phyloP scores from a whole-genome alignment of 2,113 vertebrate genomes.

The Nipponia nippon region DNA sequence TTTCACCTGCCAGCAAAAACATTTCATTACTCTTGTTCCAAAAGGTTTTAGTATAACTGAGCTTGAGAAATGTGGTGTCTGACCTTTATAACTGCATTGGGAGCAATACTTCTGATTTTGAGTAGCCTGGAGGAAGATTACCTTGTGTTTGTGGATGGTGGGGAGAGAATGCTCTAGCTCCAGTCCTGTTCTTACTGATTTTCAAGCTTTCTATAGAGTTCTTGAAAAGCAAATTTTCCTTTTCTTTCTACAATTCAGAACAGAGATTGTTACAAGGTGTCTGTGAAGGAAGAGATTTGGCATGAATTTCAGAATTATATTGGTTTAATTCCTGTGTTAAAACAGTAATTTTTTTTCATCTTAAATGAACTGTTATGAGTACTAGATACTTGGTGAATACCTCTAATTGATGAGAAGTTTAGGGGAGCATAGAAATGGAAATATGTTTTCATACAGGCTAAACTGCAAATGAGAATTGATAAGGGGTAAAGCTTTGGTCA shows the following conservation, averaged over 20 bases:
- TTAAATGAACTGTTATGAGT: not conserved
- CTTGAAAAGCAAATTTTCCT: not conserved
- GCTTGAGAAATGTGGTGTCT: not conserved
- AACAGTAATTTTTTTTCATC: not conserved
- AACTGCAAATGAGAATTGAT: not conserved
- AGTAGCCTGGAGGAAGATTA: not conserved
- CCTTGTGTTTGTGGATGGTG: not conserved
- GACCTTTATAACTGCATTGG: not conserved
- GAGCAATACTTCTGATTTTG: not conserved
- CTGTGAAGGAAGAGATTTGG: not conserved
- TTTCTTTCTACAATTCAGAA: not conserved
- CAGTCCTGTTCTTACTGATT: not conserved
- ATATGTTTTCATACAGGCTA: not conserved
- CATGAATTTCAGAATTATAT: not conserved
- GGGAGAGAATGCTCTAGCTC: not conserved
- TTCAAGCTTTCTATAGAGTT: not conserved
- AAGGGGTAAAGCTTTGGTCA: not conserved
- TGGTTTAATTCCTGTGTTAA: not conserved
- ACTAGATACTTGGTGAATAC: not conserved
- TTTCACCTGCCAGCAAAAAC: not conserved
- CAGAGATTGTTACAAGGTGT: not conserved
- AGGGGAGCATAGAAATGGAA: not conserved
- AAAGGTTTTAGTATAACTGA: not conserved
- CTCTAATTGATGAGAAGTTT: not conserved
- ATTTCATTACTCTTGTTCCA: not conserved